A percentile compares a stretch with the other conserved stretches of the same genome.
Evolutionary conservation across 2,888 invertebrate species (phyloP).

Genomic region (Spilosoma lubricipeda): DNA sequence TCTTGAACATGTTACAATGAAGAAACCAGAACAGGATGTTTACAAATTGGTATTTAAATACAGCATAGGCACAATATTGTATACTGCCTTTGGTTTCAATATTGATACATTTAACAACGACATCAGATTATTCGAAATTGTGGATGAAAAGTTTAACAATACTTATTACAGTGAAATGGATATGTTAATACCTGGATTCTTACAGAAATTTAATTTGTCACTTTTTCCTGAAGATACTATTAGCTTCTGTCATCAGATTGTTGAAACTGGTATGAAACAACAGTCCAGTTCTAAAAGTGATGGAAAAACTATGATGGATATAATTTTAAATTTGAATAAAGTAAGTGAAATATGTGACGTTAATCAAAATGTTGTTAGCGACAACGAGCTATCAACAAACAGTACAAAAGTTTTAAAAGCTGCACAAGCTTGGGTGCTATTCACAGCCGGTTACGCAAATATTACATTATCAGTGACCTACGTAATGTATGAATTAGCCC

Average conservation of each 20-base stretch:
- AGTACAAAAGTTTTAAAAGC: constrained; percentile 63
- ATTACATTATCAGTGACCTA: constrained; percentile 69
- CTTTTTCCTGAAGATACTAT: constrained; percentile 42
- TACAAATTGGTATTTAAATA: constrained; percentile 50
- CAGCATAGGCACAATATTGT: constrained; percentile 50
- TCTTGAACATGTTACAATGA: constrained; percentile 41
- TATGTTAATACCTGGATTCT: constrained; percentile 53
- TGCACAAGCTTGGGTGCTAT: constrained; percentile 75
- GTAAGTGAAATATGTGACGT: constrained; percentile 26
- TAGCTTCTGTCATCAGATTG: constrained; percentile 49
- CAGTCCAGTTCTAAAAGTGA: constrained; percentile 24
- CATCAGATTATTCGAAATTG: constrained; percentile 38
- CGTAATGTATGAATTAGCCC: constrained; percentile 69
- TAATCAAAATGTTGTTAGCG: constrained; percentile 13
- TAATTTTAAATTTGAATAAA: constrained; percentile 43
- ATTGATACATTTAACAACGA: constrained; percentile 50
- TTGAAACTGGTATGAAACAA: constrained; percentile 38
- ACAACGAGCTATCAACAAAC: constrained; percentile 28
- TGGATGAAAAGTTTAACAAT: constrained; percentile 45
- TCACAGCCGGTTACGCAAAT: constrained; percentile 77
- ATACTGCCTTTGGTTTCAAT: constrained; percentile 47
- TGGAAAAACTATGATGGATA: constrained; percentile 48
- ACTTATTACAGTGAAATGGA: constrained; percentile 52
- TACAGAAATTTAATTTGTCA: constrained; percentile 48
- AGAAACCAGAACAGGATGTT: constrained; percentile 47